phyloP scores from a whole-genome alignment of 2,797 vertebrate species.

The Oreochromis grahami region DNA sequence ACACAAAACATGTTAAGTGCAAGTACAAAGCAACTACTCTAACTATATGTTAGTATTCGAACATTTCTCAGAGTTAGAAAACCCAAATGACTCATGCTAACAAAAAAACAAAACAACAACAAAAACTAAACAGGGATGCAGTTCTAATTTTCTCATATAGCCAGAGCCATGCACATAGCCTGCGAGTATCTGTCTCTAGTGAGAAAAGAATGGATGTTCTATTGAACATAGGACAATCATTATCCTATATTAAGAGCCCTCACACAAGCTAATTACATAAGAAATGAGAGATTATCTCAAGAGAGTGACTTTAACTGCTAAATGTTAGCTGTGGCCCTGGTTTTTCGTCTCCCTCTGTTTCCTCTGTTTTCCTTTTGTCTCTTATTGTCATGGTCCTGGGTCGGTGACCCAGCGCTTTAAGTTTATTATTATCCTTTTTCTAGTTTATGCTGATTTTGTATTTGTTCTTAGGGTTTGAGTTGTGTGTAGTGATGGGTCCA shows the following conservation, averaged over 20 bases:
- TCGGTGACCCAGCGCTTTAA: too few relatives aligned
- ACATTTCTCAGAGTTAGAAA: background rate
- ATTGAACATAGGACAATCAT: background rate
- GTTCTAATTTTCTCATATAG: background rate
- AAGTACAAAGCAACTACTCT: background rate
- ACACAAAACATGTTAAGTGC: background rate
- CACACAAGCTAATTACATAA: background rate
- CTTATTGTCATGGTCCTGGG: too few relatives aligned
- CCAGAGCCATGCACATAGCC: background rate
- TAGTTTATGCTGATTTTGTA: too few relatives aligned
- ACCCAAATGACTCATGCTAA: background rate
- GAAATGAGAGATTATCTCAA: background rate
- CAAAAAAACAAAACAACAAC: background rate
- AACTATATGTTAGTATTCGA: background rate
- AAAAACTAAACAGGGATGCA: background rate
- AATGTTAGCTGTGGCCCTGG: background rate
- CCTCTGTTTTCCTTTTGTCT: background rate
- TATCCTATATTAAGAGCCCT: background rate
- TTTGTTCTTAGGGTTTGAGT: too few relatives aligned
- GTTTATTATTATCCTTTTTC: too few relatives aligned
- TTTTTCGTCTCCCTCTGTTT: background rate
- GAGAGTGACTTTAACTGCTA: background rate
- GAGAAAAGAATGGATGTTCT: background rate
- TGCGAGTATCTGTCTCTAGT: background rate
- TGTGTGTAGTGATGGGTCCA: too few relatives aligned